phyloP scores from a whole-genome alignment of 2,113 vertebrate genomes.

The Pampusana beccarii region DNA sequence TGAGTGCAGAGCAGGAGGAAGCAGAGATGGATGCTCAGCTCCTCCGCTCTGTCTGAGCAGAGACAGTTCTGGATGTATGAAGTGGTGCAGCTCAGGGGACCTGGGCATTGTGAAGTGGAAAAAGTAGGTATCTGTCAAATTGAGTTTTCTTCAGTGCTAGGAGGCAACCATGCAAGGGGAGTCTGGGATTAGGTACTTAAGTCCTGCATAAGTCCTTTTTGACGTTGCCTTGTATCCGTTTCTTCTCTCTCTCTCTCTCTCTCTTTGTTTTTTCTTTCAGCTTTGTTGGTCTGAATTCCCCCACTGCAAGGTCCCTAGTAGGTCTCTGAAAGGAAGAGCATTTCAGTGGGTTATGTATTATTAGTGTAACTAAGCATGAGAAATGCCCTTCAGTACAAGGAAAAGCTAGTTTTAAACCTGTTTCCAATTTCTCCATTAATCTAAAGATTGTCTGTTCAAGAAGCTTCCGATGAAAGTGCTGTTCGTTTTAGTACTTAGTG shows the following conservation, averaged over 20 bases:
- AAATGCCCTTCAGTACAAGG: background rate
- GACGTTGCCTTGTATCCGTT: background rate
- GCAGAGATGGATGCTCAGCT: background rate
- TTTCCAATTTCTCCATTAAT: background rate
- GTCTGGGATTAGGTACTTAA: background rate
- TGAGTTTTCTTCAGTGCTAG: background rate
- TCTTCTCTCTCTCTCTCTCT: too few relatives aligned
- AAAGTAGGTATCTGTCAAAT: background rate
- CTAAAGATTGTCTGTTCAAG: background rate
- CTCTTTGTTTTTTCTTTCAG: accelerated
- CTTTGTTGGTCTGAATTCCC: background rate
- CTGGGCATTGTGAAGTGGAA: background rate
- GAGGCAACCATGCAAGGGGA: background rate
- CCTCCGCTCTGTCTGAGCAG: background rate
- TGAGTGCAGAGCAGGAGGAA: background rate
- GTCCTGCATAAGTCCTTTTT: background rate
- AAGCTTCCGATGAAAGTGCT: background rate
- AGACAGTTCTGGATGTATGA: background rate
- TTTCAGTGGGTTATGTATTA: background rate
- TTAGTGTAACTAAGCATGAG: background rate
- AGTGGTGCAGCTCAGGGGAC: background rate
- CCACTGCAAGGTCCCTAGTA: background rate
- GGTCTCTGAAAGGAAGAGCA: background rate
- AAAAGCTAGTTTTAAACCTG: background rate
- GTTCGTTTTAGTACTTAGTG: background rate